Base-by-base conservation (phyloP, 2,797 vertebrate genomes). In the Siniperca undulata region DNA sequence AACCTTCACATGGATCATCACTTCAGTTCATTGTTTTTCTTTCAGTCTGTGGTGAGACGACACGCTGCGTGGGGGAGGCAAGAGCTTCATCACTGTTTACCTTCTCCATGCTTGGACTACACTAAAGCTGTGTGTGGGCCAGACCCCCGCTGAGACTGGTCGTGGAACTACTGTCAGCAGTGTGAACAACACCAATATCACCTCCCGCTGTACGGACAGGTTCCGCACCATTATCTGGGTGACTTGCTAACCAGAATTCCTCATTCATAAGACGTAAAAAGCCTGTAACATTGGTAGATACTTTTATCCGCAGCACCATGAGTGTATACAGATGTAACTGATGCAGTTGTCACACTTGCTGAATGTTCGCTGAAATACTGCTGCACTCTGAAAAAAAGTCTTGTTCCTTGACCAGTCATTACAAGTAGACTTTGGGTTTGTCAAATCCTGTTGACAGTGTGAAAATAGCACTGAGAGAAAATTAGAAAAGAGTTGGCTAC, bases 51-150 rank as follows among this genome's bases (percentile, higher is more conserved):
- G 91, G 80, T 85, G 89, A 79, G 90, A 76, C 36, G 75, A 77
- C 91, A 70, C 44, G 72, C 91, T 78, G 90, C 27, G 75, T 42
- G 20, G 66, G 71, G 89, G 77, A 79, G 89, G 89, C 78, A 0
- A 77, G 78, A 74, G 91, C 84, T 86, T 89, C 91, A 86, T 89
- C 82, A 27, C 77, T 95, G 90, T 94, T 94, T 93, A 92, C 90
- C 76, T 93, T 94, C 84, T 88, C 84, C 90, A 81, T 58, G 91
- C 90, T 90, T 34, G 71, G 85, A 84, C 89, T 90, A 64, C 62
- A 64, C 85, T 80, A 79, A 83, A 92, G 86, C 91, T 86, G 93
- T 94, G 93, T 95, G 94, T 95, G 94, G 94, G 88, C 94, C 85
- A 34, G 88, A 88, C 89, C 90, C 93, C 89, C 82, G 7, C 83